Percentiles rank a stretch among this genome's conserved stretches.
phyloP scores from a whole-genome alignment of 2,797 vertebrate species.

The Dendrocincla fuliginosa region DNA sequence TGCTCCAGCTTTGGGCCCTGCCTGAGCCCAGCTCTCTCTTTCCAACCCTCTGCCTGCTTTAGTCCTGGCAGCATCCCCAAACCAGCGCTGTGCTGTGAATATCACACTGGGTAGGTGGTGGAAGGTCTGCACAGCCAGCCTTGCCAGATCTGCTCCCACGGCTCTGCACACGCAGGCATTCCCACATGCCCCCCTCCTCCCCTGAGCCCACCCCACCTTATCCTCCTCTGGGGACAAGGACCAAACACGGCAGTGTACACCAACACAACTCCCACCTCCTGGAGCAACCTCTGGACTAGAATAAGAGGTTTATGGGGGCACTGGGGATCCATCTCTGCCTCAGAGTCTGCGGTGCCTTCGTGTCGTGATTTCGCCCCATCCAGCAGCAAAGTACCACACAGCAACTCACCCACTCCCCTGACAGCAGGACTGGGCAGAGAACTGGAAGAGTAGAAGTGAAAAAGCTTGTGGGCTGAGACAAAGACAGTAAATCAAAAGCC shows the following conservation, averaged over 20 bases:
- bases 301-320: not conserved
- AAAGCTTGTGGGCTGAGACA: not conserved
- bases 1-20: not conserved
- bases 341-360: not conserved
- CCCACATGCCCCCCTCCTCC: not conserved
- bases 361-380: not conserved
- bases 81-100: fast-evolving
- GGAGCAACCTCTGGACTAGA: not conserved
- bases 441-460: not conserved
- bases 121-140: not conserved
- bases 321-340: not conserved
- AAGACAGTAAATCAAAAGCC: not conserved
- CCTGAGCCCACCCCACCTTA: fast-evolving
- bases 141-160: not conserved
- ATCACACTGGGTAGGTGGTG: fast-evolving
- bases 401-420: not conserved
- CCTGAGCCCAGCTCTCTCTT: not conserved
- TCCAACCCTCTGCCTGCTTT: not conserved
- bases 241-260: fast-evolving
- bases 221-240: not conserved
- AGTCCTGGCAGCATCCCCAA: not conserved
- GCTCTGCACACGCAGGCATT: not conserved
- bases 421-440: not conserved
- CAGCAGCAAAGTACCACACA: not conserved
- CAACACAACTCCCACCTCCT: not conserved